phyloP scores from a whole-genome alignment of 2,113 vertebrate genomes.

The Collichthys lucidus region DNA sequence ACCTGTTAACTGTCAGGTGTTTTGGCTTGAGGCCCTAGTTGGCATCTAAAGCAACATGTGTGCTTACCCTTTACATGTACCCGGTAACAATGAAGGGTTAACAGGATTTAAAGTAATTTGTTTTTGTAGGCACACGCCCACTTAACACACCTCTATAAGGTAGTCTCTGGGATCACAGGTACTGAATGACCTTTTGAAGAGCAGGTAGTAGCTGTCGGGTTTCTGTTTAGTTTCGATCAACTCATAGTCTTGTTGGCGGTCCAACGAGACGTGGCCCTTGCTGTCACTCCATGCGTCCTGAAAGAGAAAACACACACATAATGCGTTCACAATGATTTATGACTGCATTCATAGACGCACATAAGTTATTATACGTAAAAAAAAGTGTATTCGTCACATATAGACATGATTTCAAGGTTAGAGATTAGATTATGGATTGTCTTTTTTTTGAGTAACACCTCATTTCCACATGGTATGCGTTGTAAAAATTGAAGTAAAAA shows the following conservation, averaged over 20 bases:
- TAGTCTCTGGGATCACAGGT: conserved; percentile 96
- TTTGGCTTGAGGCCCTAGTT: neutral
- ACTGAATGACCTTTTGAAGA: conserved; percentile 91
- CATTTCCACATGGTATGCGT: neutral
- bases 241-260: conserved; percentile 93
- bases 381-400: neutral
- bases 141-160: conserved; percentile 88
- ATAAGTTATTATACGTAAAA: neutral
- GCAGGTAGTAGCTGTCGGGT: conserved; percentile 85
- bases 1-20: conserved; percentile 23
- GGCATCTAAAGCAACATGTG: neutral
- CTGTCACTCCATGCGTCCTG: conserved; percentile 94
- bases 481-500: neutral
- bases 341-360: too few relatives aligned
- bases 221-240: conserved; percentile 83
- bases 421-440: neutral
- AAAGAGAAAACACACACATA: conserved; percentile 2
- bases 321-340: too few relatives aligned
- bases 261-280: conserved; percentile 87
- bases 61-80: neutral
- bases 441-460: neutral
- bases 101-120: neutral
- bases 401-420: neutral
- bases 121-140: neutral
- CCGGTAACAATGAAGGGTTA: too few relatives aligned